These are phyloP conservation scores for Crocidura indochinensis DNA, from an alignment of 2,797 vertebrate genomes.

Conservation along the genomic window DNA sequence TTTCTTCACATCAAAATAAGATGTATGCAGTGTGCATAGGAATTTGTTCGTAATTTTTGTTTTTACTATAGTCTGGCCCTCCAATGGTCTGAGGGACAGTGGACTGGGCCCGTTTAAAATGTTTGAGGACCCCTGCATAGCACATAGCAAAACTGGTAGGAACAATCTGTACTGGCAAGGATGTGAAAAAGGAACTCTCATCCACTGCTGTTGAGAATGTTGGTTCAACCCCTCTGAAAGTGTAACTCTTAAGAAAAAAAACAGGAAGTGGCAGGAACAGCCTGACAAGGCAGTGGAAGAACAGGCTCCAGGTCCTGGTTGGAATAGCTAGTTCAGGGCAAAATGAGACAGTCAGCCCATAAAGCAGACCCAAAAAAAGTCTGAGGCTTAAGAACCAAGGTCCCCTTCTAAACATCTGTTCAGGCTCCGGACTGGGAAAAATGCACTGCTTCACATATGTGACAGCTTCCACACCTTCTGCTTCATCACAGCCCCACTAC, in stretches of 20 bases:
- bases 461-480: not conserved
- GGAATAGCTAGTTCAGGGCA: not conserved
- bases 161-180: too few species aligned
- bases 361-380: not conserved
- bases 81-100: too few species aligned
- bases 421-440: not conserved
- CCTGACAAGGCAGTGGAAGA: not conserved
- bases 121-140: too few species aligned
- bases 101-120: too few species aligned
- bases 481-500: too few species aligned
- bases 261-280: not conserved
- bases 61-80: too few species aligned
- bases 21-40: too few species aligned
- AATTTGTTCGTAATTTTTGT: too few species aligned
- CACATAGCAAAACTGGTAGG: too few species aligned
- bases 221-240: not conserved
- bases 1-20: too few species aligned
- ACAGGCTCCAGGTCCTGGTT: not conserved
- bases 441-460: fast-evolving
- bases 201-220: too few species aligned
- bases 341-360: not conserved
- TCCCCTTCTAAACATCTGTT: fast-evolving
- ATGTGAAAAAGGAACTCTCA: too few species aligned
- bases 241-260: slow-evolving; percentile 31
- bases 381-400: fast-evolving